These are phyloP conservation scores for Sciurus carolinensis DNA, from an alignment of 2,797 vertebrate genomes.

Conservation along the genomic window DNA sequence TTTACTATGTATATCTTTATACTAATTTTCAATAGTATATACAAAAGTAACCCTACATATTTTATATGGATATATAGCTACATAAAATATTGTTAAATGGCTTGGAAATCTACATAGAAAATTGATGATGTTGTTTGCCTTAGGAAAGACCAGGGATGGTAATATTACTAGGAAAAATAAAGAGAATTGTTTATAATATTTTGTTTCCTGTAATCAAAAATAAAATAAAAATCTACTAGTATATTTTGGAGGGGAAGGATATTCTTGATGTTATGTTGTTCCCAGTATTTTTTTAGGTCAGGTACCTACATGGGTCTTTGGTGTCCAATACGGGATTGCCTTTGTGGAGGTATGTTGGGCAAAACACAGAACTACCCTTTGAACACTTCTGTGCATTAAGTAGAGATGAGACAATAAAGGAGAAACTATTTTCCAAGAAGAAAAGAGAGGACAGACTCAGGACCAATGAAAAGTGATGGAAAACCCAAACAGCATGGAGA, in stretches of 20 bases:
- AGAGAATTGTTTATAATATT: background rate
- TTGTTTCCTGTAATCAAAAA: background rate
- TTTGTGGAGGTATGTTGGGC: background rate
- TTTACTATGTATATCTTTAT: background rate
- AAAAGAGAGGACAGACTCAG: background rate
- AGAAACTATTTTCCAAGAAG: background rate
- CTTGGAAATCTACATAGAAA: conserved; percentile 3
- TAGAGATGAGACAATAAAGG: background rate
- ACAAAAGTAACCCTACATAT: background rate
- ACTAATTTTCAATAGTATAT: background rate
- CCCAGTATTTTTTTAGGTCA: background rate
- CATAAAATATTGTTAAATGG: background rate
- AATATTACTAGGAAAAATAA: background rate
- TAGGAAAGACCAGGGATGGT: background rate
- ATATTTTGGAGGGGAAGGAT: background rate
- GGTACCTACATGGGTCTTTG: no score
- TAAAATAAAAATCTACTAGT: background rate
- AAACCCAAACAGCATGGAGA: background rate
- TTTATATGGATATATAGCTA: background rate
- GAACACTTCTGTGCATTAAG: background rate
- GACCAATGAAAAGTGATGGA: background rate
- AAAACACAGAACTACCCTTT: background rate
- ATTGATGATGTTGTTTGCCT: background rate
- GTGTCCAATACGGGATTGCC: background rate
- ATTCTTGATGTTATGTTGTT: background rate